Evolutionary conservation across 2,113 vertebrate genomes (phyloP), one percentile per base, ranked within the genome.

Genomic region (Phycodurus eques): DNA sequence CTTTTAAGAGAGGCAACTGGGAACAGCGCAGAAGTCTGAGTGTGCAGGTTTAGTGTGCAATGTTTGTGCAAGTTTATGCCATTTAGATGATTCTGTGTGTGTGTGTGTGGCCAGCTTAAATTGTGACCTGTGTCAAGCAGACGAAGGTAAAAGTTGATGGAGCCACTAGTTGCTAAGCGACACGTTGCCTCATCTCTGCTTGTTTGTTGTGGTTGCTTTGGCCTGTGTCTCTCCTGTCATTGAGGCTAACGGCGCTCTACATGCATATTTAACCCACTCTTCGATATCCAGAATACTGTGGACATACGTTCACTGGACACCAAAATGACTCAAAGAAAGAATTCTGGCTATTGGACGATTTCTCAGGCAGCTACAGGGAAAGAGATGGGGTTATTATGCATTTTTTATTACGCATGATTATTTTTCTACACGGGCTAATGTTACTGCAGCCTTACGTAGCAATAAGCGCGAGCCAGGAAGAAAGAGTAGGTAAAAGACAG

Each of bases 91-190:
- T n/a, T 5, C 8, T 4, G 39, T 1, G 44, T 19, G 64, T 66
- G 19, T 67, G 60, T 10, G 65, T 27, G 53, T 63, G 62, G 46
- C 68, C 59, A 39, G 19, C 42, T 46, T 17, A 53, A 77, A 56
- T 71, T 62, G 22, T 72, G 66, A 75, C 33, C 20, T 59, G 4
- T 81, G 62, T 75, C 69, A 76, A 68, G 60, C 54, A 71, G 79
- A 35, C 31, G 9, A 66, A 82, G 71, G 77, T 84, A 59, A 85
- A 83, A 76, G 78, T 79, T 87, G 79, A 83, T 57, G 49, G 67
- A 80, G 64, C 65, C 82, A 85, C 75, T 61, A 78, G 86, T 91
- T 88, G 88, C 90, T 88, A 85, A 56, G 87, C 74, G 46, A 87
- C 82, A 80, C 82, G 57, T 60, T 33, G 70, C 59, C 35, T 22